phyloP scores from a whole-genome alignment of 2,888 invertebrate species.

The Eurytoma californica region DNA sequence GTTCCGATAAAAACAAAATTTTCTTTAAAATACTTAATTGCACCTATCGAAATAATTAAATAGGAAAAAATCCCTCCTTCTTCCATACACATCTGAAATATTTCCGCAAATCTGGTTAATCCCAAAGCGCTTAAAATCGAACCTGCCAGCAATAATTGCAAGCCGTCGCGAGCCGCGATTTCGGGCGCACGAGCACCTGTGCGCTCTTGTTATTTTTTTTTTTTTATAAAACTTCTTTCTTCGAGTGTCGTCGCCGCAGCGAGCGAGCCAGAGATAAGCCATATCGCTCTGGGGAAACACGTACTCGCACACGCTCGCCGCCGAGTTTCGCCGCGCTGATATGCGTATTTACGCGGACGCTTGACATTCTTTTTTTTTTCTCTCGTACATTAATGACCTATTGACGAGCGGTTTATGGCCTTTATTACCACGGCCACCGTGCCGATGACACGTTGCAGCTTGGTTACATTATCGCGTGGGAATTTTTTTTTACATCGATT shows the following conservation, averaged over 20 bases:
- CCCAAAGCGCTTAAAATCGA: background rate
- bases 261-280: conserved; percentile 21
- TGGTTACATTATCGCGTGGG: too few relatives aligned
- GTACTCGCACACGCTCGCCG: conserved; percentile 7
- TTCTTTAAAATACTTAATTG: too few relatives aligned
- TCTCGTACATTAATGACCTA: conserved; percentile 7
- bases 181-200: background rate
- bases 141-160: background rate
- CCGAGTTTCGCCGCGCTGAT: background rate
- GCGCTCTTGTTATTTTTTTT: too few relatives aligned
- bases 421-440: background rate
- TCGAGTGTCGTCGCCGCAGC: conserved; percentile 12
- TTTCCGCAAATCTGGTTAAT: background rate
- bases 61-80: background rate
- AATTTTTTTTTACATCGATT: too few relatives aligned
- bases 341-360: background rate
- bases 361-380: conserved; percentile 9
- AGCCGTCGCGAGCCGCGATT: background rate
- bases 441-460: too few relatives aligned
- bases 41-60: too few relatives aligned
- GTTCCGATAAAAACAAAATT: too few relatives aligned
- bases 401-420: conserved; percentile 25
- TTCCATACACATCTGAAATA: background rate
- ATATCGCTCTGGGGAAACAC: conserved; percentile 37
- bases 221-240: background rate